These are phyloP conservation scores for Drosophila pseudoobscura DNA, from an alignment of 1,140 invertebrate genomes.

Conservation along the genomic window DNA sequence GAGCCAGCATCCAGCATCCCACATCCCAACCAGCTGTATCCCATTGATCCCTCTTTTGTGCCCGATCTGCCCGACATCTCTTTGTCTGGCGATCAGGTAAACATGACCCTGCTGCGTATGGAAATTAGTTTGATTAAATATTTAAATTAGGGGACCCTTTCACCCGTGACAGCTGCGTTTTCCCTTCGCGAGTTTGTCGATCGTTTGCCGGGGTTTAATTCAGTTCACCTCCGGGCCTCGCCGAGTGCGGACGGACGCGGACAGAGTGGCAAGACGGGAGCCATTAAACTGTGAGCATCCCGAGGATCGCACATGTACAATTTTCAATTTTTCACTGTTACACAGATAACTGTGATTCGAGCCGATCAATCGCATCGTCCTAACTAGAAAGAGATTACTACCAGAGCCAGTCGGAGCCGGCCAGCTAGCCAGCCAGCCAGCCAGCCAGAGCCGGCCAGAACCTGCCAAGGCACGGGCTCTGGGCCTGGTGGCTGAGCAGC, in stretches of 20 bases:
- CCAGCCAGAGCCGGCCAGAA: no score
- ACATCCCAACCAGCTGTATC: constrained; percentile 28
- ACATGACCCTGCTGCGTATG: constrained; percentile 31
- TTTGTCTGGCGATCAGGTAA: constrained; percentile 74
- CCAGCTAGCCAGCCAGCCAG: no score
- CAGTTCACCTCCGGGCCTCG: constrained; percentile 69
- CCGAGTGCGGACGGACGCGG: constrained; percentile 15
- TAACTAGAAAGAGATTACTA: constrained; percentile 68
- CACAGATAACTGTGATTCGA: constrained; percentile 73
- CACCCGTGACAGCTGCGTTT: constrained; percentile 55
- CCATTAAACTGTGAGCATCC: neutral
- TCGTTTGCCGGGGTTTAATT: constrained; percentile 19
- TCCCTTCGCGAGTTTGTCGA: constrained; percentile 53
- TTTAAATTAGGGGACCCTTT: constrained; percentile 58
- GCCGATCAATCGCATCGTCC: constrained; percentile 39
- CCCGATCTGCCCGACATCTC: constrained; percentile 35
- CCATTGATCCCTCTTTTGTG: constrained; percentile 36
- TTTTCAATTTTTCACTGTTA: constrained; percentile 78
- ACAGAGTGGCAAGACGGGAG: constrained; percentile 21
- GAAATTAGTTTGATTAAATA: constrained; percentile 80
- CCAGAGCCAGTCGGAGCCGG: constrained; percentile 5
- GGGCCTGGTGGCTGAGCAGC: constrained; percentile 34
- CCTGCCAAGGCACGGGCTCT: no score
- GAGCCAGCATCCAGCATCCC: no score
- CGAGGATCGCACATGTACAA: constrained; percentile 53